phyloP scores from a whole-genome alignment of 2,888 invertebrate species.

The Diplazon laetatorius region DNA sequence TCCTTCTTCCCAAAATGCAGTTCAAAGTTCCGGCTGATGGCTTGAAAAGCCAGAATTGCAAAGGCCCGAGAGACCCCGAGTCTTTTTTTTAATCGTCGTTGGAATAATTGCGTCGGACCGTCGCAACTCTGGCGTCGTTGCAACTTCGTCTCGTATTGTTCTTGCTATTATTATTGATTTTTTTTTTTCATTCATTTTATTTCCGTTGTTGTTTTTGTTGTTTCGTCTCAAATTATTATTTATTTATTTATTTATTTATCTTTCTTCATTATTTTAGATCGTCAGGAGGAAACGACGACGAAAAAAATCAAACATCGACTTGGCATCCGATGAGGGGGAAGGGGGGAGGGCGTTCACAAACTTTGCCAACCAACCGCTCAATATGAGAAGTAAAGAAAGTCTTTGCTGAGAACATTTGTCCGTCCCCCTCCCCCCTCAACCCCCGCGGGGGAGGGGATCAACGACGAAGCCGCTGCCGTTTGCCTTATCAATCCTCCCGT shows the following conservation, averaged over 20 bases:
- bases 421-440: too few species aligned
- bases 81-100: conserved; percentile 57
- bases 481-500: conserved; percentile 68
- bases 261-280: conserved; percentile 70
- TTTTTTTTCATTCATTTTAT: conserved; percentile 53
- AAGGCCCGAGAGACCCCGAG: conserved; percentile 78
- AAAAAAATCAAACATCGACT: conserved; percentile 72
- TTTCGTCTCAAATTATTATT: too few species aligned
- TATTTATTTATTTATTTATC: conserved; percentile 68
- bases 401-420: conserved; percentile 77
- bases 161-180: conserved; percentile 55
- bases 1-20: too few species aligned
- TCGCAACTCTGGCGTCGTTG: conserved; percentile 81
- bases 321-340: too few species aligned
- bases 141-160: conserved; percentile 67
- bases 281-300: conserved; percentile 78
- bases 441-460: too few species aligned
- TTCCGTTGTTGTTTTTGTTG: conserved; percentile 40
- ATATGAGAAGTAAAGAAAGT: conserved; percentile 82
- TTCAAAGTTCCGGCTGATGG: conserved; percentile 82
- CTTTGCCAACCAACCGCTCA: conserved; percentile 81
- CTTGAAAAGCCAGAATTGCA: conserved; percentile 80
- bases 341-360: too few species aligned
- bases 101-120: conserved; percentile 75
- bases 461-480: conserved; percentile 76